Evolutionary conservation across 2,797 vertebrate species (phyloP).

Genomic region (Malurus leucopterus): DNA sequence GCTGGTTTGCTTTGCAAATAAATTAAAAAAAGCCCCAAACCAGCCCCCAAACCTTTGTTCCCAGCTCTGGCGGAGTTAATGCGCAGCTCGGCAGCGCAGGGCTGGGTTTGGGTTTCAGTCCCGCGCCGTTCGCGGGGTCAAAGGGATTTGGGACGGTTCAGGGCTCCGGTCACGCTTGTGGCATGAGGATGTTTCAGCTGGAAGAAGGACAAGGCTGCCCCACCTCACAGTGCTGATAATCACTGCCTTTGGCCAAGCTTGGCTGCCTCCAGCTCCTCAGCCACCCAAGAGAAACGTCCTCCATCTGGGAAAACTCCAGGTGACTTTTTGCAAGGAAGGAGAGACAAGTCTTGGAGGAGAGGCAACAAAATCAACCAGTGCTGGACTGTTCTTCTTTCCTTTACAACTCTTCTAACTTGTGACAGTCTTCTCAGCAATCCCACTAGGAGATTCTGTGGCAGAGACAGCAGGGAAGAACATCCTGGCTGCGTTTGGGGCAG

Average conservation of each 20-base stretch:
- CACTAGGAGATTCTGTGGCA: rapidly evolving
- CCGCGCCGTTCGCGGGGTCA: background rate
- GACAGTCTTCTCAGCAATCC: background rate
- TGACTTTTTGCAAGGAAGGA: background rate
- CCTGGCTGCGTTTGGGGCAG: background rate
- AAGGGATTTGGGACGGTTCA: background rate
- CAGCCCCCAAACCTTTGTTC: slow-evolving; percentile 37
- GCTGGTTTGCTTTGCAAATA: background rate
- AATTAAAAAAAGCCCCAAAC: background rate
- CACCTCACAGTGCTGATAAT: background rate
- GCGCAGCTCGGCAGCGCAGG: background rate
- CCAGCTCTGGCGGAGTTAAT: background rate
- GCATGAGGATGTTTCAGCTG: background rate
- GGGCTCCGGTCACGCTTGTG: background rate
- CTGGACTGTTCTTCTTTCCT: background rate
- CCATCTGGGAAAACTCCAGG: background rate
- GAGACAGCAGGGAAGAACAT: rapidly evolving
- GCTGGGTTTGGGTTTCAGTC: background rate
- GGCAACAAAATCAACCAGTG: background rate
- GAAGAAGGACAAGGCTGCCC: background rate
- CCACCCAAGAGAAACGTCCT: rapidly evolving
- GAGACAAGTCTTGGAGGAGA: background rate
- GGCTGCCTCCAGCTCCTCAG: background rate
- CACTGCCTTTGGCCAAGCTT: background rate
- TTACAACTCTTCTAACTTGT: background rate